Conservation (phyloP, 2,797 vertebrate genomes). For the Antrozous pallidus region DNA sequence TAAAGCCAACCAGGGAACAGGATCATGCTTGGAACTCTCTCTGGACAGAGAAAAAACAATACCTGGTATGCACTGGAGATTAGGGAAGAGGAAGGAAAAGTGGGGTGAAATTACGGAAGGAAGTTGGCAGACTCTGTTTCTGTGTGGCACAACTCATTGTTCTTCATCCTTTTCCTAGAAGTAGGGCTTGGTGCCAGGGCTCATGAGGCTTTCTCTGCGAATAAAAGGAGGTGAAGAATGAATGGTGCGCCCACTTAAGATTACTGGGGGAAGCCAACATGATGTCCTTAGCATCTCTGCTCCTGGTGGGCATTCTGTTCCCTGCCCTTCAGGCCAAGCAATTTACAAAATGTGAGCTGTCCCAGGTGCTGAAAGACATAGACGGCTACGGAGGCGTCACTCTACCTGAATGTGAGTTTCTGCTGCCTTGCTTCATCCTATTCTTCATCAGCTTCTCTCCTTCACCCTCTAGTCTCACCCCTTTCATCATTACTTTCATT, state of each 20-base stretch:
- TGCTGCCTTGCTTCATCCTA: neutral
- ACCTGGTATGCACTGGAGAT: neutral
- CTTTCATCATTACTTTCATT: neutral
- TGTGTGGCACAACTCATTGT: neutral
- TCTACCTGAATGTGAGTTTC: slow-evolving; percentile 61
- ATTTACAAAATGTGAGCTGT: slow-evolving; percentile 62
- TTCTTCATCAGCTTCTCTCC: neutral
- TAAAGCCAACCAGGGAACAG: slow-evolving; percentile 34
- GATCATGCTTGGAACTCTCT: neutral
- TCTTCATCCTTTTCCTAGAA: slow-evolving; percentile 43
- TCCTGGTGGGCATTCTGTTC: slow-evolving; percentile 45
- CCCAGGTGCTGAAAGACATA: slow-evolving; percentile 19
- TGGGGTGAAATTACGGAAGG: neutral
- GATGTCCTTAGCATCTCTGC: slow-evolving; percentile 36
- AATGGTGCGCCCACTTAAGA: neutral
- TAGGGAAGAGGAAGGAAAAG: neutral
- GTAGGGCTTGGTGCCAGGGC: neutral
- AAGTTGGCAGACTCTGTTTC: slow-evolving; percentile 47
- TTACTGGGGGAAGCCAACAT: slow-evolving; percentile 35
- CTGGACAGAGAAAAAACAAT: slow-evolving; percentile 37
- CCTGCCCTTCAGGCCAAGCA: slow-evolving; percentile 39
- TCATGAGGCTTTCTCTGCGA: neutral
- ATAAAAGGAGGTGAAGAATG: slow-evolving; percentile 59
- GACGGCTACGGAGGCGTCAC: neutral
- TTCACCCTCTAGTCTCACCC: neutral